phyloP scores from a whole-genome alignment of 2,888 invertebrate species.

The Zhuqinia jingwanae region DNA sequence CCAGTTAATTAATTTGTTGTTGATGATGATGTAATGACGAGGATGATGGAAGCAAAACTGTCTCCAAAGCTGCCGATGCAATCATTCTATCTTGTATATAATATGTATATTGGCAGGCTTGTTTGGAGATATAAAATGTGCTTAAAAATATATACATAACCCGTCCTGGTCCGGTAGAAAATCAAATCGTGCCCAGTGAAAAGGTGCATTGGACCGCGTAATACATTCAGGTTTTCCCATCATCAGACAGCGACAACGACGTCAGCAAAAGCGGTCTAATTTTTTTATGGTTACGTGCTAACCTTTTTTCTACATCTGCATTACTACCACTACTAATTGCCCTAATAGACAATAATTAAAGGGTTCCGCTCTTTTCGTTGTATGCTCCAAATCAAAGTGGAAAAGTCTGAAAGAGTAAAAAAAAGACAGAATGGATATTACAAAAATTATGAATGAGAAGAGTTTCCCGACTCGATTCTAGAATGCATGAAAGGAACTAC shows the following conservation, averaged over 20 bases:
- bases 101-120: neutral
- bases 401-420: neutral
- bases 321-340: constrained; percentile 75
- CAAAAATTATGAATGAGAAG: constrained; percentile 15
- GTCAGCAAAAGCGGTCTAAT: neutral
- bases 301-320: constrained; percentile 37
- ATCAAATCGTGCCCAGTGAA: constrained; percentile 34
- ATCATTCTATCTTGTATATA: neutral
- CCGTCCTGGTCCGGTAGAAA: neutral
- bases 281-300: constrained; percentile 42
- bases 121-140: neutral
- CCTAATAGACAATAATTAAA: constrained; percentile 79
- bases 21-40: constrained; percentile 6
- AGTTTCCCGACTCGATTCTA: neutral
- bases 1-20: constrained; percentile 64
- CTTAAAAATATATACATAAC: constrained; percentile 3
- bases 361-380: constrained; percentile 65
- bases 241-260: constrained; percentile 39
- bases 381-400: constrained; percentile 30
- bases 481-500: constrained; percentile 13
- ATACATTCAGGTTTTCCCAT: constrained; percentile 44
- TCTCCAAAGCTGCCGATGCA: neutral
- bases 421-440: constrained; percentile 25
- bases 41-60: constrained; percentile 33
- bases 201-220: constrained; percentile 57